Evolutionary conservation across 2,113 vertebrate species (phyloP).

Genomic region (Boleophthalmus pectinirostris): DNA sequence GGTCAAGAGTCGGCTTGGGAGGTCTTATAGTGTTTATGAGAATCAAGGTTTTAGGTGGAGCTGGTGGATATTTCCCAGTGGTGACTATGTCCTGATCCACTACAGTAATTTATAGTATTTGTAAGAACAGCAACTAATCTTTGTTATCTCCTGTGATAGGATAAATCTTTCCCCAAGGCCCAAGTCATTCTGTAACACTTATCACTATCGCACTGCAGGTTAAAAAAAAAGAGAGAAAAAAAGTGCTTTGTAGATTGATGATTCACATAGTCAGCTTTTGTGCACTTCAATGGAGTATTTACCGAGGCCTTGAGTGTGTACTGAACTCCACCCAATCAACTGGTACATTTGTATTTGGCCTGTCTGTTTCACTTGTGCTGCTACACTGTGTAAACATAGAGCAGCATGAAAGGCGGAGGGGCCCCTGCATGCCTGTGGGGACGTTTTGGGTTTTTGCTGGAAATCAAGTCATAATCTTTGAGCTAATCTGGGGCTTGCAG

Average conservation of each 20-base stretch:
- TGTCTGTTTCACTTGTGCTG: constrained; percentile 30
- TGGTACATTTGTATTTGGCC: constrained; percentile 37
- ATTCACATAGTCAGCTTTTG: not conserved
- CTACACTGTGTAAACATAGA: constrained; percentile 64
- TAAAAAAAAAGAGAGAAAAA: not conserved
- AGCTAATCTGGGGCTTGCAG: constrained; percentile 60
- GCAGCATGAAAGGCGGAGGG: constrained; percentile 61
- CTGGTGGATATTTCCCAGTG: constrained; percentile 24
- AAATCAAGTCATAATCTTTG: constrained; percentile 66
- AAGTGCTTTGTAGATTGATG: not conserved
- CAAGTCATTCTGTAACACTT: not conserved
- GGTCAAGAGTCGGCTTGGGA: constrained; percentile 29
- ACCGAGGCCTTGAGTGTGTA: not conserved
- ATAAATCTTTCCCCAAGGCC: not conserved
- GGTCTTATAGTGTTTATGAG: constrained; percentile 23
- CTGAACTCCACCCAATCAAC: constrained; percentile 13
- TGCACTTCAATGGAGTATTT: constrained; percentile 14
- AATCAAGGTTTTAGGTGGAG: constrained; percentile 26
- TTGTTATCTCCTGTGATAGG: constrained; percentile 11
- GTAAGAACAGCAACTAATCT: constrained; percentile 41
- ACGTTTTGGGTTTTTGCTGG: constrained; percentile 63
- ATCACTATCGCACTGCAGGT: not conserved
- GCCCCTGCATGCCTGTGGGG: constrained; percentile 66
- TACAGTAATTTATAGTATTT: constrained; percentile 41
- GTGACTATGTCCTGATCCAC: constrained; percentile 40